Evolutionary conservation across 2,888 invertebrate species (phyloP).

Genomic region (Platypus cylindrus): DNA sequence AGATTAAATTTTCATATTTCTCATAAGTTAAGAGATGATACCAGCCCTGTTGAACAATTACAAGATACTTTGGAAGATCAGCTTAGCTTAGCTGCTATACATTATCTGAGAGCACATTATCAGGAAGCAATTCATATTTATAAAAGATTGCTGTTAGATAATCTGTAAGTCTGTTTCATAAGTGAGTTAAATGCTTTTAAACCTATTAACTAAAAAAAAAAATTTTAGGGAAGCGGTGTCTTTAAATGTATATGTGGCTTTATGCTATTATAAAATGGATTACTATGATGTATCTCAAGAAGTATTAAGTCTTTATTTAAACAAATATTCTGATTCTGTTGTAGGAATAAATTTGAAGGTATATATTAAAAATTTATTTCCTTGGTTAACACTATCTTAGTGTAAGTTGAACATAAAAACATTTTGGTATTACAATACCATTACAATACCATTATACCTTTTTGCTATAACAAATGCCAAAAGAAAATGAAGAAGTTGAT

Average conservation of each 20-base stretch:
- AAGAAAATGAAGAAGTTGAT: no score
- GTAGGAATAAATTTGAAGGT: conserved; percentile 90
- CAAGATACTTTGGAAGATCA: conserved; percentile 89
- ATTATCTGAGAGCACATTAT: conserved; percentile 91
- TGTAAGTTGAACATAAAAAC: no score
- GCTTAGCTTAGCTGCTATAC: conserved; percentile 87
- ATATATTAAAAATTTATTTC: conserved; percentile 1
- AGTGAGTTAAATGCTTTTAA: not conserved
- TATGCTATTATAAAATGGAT: conserved; percentile 97
- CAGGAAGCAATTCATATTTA: conserved; percentile 98
- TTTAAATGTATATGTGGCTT: conserved; percentile 90
- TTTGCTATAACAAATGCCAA: no score
- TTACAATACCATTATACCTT: no score
- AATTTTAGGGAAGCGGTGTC: conserved; percentile 73
- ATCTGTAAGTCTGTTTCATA: conserved; percentile 63
- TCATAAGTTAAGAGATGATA: conserved; percentile 85
- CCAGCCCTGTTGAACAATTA: conserved; percentile 65
- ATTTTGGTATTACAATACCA: no score
- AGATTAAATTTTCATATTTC: conserved; percentile 85
- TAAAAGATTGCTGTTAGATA: conserved; percentile 80
- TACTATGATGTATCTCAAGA: conserved; percentile 98
- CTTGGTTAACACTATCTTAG: no score
- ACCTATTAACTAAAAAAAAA: conserved; percentile 3
- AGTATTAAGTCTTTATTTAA: conserved; percentile 85
- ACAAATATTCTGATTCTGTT: conserved; percentile 84